A percentile compares a stretch with the other conserved stretches of the same genome.
phyloP scores from a whole-genome alignment of 2,113 vertebrate species.

The Capreolus pygargus region DNA sequence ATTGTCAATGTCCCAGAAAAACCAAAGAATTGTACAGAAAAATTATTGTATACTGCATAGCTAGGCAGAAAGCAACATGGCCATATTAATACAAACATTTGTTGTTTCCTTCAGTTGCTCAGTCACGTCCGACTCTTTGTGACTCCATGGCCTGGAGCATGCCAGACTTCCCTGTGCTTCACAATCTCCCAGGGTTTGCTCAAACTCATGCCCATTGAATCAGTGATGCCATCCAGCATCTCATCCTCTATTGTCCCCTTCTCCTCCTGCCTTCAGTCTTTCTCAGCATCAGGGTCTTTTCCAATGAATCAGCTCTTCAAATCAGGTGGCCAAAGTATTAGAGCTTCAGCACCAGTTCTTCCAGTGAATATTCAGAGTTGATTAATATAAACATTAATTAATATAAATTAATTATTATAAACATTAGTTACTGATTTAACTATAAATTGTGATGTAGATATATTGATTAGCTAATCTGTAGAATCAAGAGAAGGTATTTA shows the following conservation, averaged over 20 bases:
- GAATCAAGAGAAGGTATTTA: background rate
- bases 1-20: background rate
- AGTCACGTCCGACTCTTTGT: fast-evolving
- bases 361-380: background rate
- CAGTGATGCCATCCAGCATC: background rate
- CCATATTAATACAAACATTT: background rate
- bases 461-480: background rate
- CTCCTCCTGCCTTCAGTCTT: background rate
- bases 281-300: background rate
- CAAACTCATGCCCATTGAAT: background rate
- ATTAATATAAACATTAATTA: background rate
- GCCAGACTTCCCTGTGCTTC: background rate
- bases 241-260: background rate
- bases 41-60: background rate
- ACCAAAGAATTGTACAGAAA: background rate
- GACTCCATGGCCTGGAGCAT: background rate
- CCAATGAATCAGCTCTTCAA: background rate
- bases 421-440: background rate
- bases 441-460: background rate
- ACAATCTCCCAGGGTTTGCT: background rate
- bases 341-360: background rate
- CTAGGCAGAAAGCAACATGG: background rate
- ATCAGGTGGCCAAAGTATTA: background rate
- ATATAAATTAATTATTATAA: background rate
- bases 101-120: background rate